Evolutionary conservation across 1,140 invertebrate species (phyloP).

Genomic region (Drosophila miranda): DNA sequence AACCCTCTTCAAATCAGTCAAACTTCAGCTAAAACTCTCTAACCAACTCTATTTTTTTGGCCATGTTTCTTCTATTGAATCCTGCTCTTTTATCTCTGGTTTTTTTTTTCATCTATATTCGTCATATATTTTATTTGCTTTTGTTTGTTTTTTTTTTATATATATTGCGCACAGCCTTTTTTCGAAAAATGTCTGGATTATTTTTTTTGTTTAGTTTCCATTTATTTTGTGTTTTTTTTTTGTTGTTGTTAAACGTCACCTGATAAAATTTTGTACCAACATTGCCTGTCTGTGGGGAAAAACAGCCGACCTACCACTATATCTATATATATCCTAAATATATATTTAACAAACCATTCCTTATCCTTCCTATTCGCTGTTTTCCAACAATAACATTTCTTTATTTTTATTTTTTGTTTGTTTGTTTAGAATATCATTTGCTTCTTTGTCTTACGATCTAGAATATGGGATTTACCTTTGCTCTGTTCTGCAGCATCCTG

Average conservation of each 20-base stretch:
- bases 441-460: constrained; percentile 17
- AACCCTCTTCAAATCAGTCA: constrained; percentile 42
- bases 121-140: constrained; percentile 38
- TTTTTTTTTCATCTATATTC: constrained; percentile 23
- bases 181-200: constrained; percentile 54
- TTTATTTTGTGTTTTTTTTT: constrained; percentile 23
- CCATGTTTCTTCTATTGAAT: constrained; percentile 8
- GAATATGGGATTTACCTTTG: background rate
- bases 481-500: constrained; percentile 4
- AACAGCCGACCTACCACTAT: constrained; percentile 31
- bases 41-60: constrained; percentile 7
- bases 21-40: constrained; percentile 24
- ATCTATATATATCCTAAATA: constrained; percentile 2
- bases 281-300: constrained; percentile 50
- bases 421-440: constrained; percentile 41
- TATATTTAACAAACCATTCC: constrained; percentile 14
- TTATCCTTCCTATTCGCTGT: constrained; percentile 7
- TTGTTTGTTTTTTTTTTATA: constrained; percentile 39
- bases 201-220: constrained; percentile 17
- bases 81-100: constrained; percentile 18
- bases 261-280: constrained; percentile 79
- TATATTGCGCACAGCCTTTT: constrained; percentile 76
- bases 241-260: constrained; percentile 53
- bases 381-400: constrained; percentile 38
- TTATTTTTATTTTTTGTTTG: background rate